Evolutionary conservation across 2,888 invertebrate species (phyloP), one percentile per base, ranked within the genome.

Genomic region (Sacculina carcini): DNA sequence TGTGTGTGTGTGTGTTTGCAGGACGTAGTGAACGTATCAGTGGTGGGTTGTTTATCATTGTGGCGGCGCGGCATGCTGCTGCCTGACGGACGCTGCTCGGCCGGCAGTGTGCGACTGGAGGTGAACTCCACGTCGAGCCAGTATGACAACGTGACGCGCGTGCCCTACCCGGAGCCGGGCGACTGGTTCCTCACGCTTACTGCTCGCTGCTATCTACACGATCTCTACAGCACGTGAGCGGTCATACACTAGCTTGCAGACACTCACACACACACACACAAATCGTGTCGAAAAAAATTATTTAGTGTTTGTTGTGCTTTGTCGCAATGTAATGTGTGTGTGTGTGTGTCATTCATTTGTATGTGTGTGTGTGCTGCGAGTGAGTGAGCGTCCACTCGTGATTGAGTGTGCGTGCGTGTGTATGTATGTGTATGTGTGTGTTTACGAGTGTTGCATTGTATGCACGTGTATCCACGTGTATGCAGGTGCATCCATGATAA

Each of bases 111-210:
- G 3, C 47, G 39, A 32, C 50, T 60, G 5, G 49, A 53, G 36
- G 58, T 58, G 5, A 60, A 61, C 48, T 54, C 58, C 2, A 57
- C 57, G 48, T 42, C 10, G 50, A 10, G 65, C 66, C 55, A 69
- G 73, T 3, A 72, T 78, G 10, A 70, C 75, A 78, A 78, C 59
- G 67, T 77, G 64, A 69, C 74, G 50, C 73, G 77, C 40, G 72
- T 77, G 48, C 87, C 87, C 0, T 89, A 76, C 61, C 87, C 87
- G 0, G 83, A 84, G 59, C 74, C 78, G 29, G 87, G 87, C 0
- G 67, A 67, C 34, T 89, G 86, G 85, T 83, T 79, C 66, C 63
- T 84, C 19, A 77, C 78, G 1, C 66, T 85, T 55, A 72, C 74
- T 46, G 66, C 81, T 48, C 78, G 77, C 61, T 83, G 82, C 59